Conservation (phyloP, 2,888 invertebrate species). For the Morpho deidamia region DNA sequence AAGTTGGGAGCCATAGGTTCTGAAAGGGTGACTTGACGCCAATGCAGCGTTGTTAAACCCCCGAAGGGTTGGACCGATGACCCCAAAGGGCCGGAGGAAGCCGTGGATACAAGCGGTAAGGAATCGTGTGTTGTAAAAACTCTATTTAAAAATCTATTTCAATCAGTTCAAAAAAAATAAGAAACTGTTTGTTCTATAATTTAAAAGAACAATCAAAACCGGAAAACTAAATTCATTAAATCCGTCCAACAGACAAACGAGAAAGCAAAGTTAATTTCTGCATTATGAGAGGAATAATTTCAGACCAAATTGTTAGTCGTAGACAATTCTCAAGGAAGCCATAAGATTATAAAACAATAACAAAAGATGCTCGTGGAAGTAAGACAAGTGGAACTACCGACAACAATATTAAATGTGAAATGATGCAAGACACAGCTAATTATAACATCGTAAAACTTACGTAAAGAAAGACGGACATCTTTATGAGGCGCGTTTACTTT, state of each 20-base stretch:
- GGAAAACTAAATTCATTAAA: slow-evolving; percentile 1
- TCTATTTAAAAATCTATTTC: too few relatives aligned
- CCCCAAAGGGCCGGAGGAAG: too few relatives aligned
- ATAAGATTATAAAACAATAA: slow-evolving; percentile 28
- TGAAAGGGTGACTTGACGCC: too few relatives aligned
- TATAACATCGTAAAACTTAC: slow-evolving; percentile 2
- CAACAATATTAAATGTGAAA: slow-evolving; percentile 1
- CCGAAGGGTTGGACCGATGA: too few relatives aligned
- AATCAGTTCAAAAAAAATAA: too few relatives aligned
- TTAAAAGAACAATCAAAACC: too few relatives aligned
- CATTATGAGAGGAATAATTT: slow-evolving; percentile 21
- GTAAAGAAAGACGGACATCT: slow-evolving; percentile 1
- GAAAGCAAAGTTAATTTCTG: slow-evolving; percentile 40
- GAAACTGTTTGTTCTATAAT: too few relatives aligned
- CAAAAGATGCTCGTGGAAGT: slow-evolving; percentile 13
- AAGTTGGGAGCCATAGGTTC: too few relatives aligned
- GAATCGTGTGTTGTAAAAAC: too few relatives aligned
- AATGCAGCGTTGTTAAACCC: too few relatives aligned
- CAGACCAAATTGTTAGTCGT: slow-evolving; percentile 8
- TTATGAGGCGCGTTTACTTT: background rate
- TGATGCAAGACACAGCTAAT: slow-evolving; percentile 5
- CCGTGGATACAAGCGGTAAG: too few relatives aligned
- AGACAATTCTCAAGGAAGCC: slow-evolving; percentile 49
- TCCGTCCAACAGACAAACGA: slow-evolving; percentile 17
- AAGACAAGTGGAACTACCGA: slow-evolving; percentile 8